Evolutionary conservation across 1,140 invertebrate species (phyloP), one percentile per base, ranked within the genome.

Genomic region (Trigoniulus corallinus): DNA sequence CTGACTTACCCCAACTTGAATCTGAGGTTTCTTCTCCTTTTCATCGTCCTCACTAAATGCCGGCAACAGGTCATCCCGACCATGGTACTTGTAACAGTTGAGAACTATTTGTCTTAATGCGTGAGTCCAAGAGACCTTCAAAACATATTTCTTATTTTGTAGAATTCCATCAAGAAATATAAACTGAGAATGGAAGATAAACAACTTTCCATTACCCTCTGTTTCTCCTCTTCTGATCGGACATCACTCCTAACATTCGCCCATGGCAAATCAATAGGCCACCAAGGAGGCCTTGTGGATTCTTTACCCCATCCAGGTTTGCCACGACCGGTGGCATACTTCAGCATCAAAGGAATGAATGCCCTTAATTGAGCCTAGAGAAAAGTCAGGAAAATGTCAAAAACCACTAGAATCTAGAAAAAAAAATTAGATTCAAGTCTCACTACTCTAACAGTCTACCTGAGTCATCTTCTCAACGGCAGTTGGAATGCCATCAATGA

Each of bases 381-480:
- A n/a, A n/a, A n/a, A n/a, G n/a, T n/a, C n/a, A n/a, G n/a, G n/a
- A n/a, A 50, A n/a, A n/a, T n/a, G n/a, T n/a, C n/a, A n/a, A n/a
- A n/a, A n/a, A n/a, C n/a, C n/a, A n/a, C n/a, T n/a, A n/a, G n/a
- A n/a, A n/a, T n/a, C n/a, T n/a, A n/a, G n/a, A n/a, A n/a, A n/a
- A n/a, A n/a, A n/a, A n/a, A n/a, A n/a, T n/a, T n/a, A n/a, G n/a
- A n/a, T n/a, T n/a, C n/a, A n/a, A n/a, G n/a, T n/a, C n/a, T n/a
- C n/a, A n/a, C n/a, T n/a, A n/a, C n/a, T n/a, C n/a, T n/a, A n/a
- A n/a, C n/a, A n/a, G n/a, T 50, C 49, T 55, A 69, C 67, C 67
- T 96, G 93, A 21, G 93, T 96, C 93, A 97, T 97, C 75, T 96
- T 96, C 68, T 97, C 93, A 0, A 97, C 88, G 1, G 91, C 92